Conservation (phyloP, 2,888 invertebrate genomes). For the Parnassius smintheus region DNA sequence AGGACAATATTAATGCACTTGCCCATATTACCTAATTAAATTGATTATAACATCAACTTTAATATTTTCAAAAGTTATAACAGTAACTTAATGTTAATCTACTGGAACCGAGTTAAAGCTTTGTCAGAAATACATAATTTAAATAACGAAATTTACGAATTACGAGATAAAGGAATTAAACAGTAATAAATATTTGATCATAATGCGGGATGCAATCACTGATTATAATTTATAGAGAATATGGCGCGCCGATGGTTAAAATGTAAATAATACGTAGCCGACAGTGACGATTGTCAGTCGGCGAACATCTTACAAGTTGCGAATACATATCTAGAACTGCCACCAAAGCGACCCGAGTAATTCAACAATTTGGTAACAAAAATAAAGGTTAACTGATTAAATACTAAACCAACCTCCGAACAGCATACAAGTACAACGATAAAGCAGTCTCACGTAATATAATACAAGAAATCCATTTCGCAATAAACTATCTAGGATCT, state of each 20-base stretch:
- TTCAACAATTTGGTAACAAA: slow-evolving; percentile 81
- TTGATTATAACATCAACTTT: slow-evolving; percentile 80
- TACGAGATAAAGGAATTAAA: slow-evolving; percentile 74
- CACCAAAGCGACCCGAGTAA: slow-evolving; percentile 73
- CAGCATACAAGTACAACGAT: slow-evolving; percentile 79
- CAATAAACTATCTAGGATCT: slow-evolving; percentile 78
- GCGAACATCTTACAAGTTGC: slow-evolving; percentile 48
- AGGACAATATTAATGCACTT: slow-evolving; percentile 80
- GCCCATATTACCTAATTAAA: slow-evolving; percentile 78
- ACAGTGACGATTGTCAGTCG: slow-evolving; percentile 33
- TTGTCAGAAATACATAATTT: slow-evolving; percentile 79
- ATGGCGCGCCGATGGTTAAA: slow-evolving; percentile 56
- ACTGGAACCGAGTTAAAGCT: slow-evolving; percentile 82
- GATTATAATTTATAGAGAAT: slow-evolving; percentile 45
- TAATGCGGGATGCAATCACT: slow-evolving; percentile 58
- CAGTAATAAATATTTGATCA: slow-evolving; percentile 81
- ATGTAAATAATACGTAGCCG: slow-evolving; percentile 39
- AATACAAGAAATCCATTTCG: slow-evolving; percentile 68
- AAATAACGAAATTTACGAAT: slow-evolving; percentile 78
- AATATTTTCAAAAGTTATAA: slow-evolving; percentile 76
- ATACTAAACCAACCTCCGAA: slow-evolving; percentile 67
- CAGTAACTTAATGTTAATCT: slow-evolving; percentile 80
- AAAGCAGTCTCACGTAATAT: slow-evolving; percentile 81
- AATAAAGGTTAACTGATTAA: slow-evolving; percentile 73
- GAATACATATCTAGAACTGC: slow-evolving; percentile 60